phyloP scores from a whole-genome alignment of 2,113 vertebrate genomes.

The Irena cyanogastra region DNA sequence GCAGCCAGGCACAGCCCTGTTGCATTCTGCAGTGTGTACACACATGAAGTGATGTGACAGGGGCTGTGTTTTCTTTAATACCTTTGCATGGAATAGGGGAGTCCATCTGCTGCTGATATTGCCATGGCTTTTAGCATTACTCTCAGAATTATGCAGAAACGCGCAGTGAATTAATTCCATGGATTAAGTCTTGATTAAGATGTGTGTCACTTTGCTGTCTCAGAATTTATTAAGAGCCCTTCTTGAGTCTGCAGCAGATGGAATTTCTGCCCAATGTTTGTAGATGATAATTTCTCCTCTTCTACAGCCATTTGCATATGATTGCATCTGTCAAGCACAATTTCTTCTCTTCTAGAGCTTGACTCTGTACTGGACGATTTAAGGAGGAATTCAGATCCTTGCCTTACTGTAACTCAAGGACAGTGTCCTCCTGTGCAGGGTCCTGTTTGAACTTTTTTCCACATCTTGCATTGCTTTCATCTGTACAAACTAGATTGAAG shows the following conservation, averaged over 20 bases:
- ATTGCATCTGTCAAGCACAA: constrained; percentile 80
- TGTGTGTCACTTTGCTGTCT: constrained; percentile 96
- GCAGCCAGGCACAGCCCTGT: constrained; percentile 1
- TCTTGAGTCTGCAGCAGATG: constrained; percentile 87
- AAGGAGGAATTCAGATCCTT: constrained; percentile 63
- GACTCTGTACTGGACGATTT: constrained; percentile 56
- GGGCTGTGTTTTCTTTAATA: constrained; percentile 58
- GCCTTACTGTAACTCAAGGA: constrained; percentile 9
- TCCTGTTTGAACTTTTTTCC: neutral
- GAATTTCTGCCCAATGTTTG: constrained; percentile 91
- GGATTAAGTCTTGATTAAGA: constrained; percentile 98
- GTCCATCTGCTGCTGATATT: constrained; percentile 71
- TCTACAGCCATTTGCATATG: constrained; percentile 88
- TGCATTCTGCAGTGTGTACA: neutral
- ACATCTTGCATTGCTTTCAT: neutral
- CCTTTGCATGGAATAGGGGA: constrained; percentile 62
- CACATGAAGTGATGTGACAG: constrained; percentile 30
- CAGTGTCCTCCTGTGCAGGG: neutral
- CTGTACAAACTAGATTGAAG: neutral
- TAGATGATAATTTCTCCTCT: constrained; percentile 92
- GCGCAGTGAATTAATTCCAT: constrained; percentile 88
- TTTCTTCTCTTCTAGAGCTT: constrained; percentile 66
- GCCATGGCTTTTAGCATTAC: constrained; percentile 74
- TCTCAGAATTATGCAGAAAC: constrained; percentile 90
- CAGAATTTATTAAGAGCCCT: constrained; percentile 92